These are phyloP conservation scores for Sminthurinus aureus DNA, from an alignment of 2,888 invertebrate genomes.

Conservation along the genomic window DNA sequence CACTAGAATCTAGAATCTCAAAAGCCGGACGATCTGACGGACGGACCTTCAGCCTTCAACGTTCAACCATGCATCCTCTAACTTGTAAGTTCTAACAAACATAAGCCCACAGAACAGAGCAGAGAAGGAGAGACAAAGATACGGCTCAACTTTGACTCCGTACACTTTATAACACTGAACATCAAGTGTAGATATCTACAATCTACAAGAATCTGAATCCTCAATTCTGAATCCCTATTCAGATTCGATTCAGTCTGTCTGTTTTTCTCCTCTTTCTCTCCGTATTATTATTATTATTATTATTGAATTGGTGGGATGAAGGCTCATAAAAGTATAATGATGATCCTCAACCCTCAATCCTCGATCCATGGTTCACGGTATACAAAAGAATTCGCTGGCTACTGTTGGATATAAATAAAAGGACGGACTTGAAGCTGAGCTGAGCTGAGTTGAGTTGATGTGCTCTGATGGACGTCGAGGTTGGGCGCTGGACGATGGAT, in stretches of 20 bases:
- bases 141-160: constrained; percentile 5
- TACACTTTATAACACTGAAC: not conserved
- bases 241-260: not conserved
- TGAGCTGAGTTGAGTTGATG: too few relatives aligned
- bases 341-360: not conserved
- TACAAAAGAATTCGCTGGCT: too few relatives aligned
- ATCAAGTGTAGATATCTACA: not conserved
- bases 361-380: too few relatives aligned
- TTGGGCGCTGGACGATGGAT: not conserved
- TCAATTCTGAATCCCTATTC: not conserved
- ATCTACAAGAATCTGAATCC: too few relatives aligned
- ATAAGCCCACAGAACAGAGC: too few relatives aligned
- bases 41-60: not conserved
- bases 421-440: too few relatives aligned
- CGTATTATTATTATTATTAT: not conserved
- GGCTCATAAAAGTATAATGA: not conserved
- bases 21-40: too few relatives aligned
- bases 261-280: too few relatives aligned
- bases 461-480: too few relatives aligned
- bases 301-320: not conserved
- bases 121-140: too few relatives aligned
- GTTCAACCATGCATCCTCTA: not conserved
- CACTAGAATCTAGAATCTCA: not conserved
- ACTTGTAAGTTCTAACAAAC: too few relatives aligned
- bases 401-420: not conserved